These are phyloP conservation scores for Bradysia coprophila DNA, from an alignment of 1,140 invertebrate genomes.

Conservation along the genomic window DNA sequence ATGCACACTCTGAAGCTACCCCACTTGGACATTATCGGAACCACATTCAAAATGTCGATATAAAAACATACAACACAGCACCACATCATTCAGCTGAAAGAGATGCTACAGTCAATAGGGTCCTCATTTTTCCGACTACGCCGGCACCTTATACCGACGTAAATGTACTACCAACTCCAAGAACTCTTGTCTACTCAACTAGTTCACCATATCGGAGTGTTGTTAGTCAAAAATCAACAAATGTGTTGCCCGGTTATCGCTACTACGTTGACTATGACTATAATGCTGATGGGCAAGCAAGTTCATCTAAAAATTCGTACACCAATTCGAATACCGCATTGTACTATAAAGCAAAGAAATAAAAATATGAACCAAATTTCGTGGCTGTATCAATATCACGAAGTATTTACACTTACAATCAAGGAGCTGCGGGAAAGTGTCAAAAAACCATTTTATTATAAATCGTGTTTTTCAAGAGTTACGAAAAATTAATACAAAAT, in stretches of 20 bases:
- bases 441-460: too few relatives aligned
- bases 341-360: not conserved
- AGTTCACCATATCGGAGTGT: not conserved
- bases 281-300: too few relatives aligned
- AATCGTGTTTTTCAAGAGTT: too few relatives aligned
- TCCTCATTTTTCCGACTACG: not conserved
- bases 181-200: not conserved
- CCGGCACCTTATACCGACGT: not conserved
- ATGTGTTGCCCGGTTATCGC: not conserved
- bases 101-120: too few relatives aligned
- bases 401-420: too few relatives aligned
- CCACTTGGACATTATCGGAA: not conserved
- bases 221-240: not conserved
- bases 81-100: too few relatives aligned
- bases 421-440: too few relatives aligned
- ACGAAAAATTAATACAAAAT: too few relatives aligned
- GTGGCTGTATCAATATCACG: too few relatives aligned
- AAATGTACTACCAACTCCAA: not conserved
- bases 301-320: not conserved
- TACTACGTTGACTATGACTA: not conserved
- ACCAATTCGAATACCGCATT: not conserved
- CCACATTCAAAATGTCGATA: not conserved
- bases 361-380: too few relatives aligned
- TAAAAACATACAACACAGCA: not conserved
- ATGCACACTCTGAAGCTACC: too few relatives aligned